Conservation (phyloP, 2,797 vertebrate genomes). For the Tamandua tetradactyla region DNA sequence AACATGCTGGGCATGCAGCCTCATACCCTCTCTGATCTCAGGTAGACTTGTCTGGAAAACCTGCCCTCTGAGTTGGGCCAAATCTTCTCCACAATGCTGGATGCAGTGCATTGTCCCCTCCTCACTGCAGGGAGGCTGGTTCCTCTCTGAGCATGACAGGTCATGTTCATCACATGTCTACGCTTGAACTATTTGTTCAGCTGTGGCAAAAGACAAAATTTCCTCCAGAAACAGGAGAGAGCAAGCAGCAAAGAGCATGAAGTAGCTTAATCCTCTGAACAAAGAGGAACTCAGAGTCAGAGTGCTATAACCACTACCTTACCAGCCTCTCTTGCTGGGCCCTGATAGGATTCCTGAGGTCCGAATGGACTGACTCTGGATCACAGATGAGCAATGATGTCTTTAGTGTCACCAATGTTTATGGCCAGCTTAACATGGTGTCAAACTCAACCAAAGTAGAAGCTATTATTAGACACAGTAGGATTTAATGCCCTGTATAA, state of each 20-base stretch:
- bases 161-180: not conserved
- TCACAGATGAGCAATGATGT: no score
- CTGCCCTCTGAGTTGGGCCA: conserved; percentile 70
- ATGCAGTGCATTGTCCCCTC: not conserved
- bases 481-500: no score
- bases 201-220: conserved; percentile 59
- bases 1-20: conserved; percentile 66
- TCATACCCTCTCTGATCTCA: no score
- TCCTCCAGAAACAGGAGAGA: not conserved
- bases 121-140: not conserved
- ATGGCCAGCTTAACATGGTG: no score
- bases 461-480: no score
- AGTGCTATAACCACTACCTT: fast-evolving
- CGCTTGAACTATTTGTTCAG: not conserved
- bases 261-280: no score
- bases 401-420: no score
- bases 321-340: not conserved
- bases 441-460: no score
- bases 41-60: conserved; percentile 73
- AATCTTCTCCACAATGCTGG: conserved; percentile 13
- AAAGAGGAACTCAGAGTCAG: fast-evolving
- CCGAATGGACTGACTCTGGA: conserved; percentile 71
- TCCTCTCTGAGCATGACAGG: not conserved
- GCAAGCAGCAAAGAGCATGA: not conserved
- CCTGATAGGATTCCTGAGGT: conserved; percentile 28